Base-by-base conservation (phyloP, 2,888 invertebrate species). In the Ctena decussata region DNA sequence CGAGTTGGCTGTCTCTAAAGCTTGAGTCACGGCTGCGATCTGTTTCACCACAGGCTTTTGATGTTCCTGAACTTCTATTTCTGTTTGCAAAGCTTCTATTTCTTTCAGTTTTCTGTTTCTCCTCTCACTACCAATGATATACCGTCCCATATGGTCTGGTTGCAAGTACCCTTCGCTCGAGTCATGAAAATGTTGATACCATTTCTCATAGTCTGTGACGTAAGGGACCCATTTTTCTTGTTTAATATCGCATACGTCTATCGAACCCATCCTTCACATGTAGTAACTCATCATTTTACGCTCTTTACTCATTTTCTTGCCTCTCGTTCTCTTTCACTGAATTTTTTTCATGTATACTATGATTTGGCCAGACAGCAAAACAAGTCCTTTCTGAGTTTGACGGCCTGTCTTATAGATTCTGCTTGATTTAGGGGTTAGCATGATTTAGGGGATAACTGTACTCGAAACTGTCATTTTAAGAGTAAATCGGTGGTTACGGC, bases 241-340 rank as follows among this genome's bases (percentile, higher is more conserved):
- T 72, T 82, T 82, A 12, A 18, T 73, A 37, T 82, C 82, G 44
- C 35, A 82, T 18, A 82, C 82, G 41, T 77, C 69, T 77, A 77
- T 39, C 3, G 77, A 73, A 57, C 77, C 82, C 82, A 77, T 82
- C n/a, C 24, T 53, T n/a, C n/a, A n/a, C n/a, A n/a, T n/a, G n/a
- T n/a, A n/a, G n/a, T n/a, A n/a, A n/a, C n/a, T n/a, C n/a, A n/a
- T n/a, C n/a, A n/a, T n/a, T n/a, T n/a, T n/a, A n/a, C n/a, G n/a
- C n/a, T n/a, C n/a, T n/a, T n/a, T n/a, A n/a, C n/a, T n/a, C n/a
- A n/a, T n/a, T n/a, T n/a, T n/a, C n/a, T n/a, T n/a, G n/a, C n/a
- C n/a, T n/a, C n/a, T n/a, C n/a, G n/a, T n/a, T n/a, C n/a, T n/a
- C n/a, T n/a, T n/a, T n/a, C n/a, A n/a, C n/a, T n/a, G n/a, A n/a